A percentile compares a stretch with the other conserved stretches of the same genome.
These are phyloP conservation scores for Hyposoter dolosus DNA, from an alignment of 2,888 invertebrate genomes.

Conservation along the genomic window DNA sequence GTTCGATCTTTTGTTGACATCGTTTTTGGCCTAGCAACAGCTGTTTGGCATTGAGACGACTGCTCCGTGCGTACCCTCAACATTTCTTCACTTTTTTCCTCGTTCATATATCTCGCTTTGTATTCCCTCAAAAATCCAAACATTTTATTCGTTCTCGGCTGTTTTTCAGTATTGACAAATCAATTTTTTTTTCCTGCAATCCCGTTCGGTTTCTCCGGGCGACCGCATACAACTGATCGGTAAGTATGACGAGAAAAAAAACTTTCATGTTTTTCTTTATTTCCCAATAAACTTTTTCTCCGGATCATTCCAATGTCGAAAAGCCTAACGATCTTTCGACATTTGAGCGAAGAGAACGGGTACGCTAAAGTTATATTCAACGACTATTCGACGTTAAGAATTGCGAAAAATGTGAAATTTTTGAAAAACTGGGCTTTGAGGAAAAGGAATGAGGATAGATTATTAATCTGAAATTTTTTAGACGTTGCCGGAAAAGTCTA, in stretches of 20 bases:
- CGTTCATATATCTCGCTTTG: neutral
- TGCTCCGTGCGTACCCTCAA: constrained; percentile 19
- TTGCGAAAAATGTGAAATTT: no score
- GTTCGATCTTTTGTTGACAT: constrained; percentile 73
- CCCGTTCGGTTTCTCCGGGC: neutral
- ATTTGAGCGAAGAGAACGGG: neutral
- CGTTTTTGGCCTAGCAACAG: constrained; percentile 81
- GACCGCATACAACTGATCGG: neutral
- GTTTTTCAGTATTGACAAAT: neutral
- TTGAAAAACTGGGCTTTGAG: neutral
- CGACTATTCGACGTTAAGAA: neutral
- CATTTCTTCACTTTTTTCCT: constrained; percentile 12
- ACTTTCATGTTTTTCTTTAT: neutral
- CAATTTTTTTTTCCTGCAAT: neutral
- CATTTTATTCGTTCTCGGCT: neutral
- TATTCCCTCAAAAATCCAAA: neutral
- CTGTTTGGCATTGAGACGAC: constrained; percentile 77
- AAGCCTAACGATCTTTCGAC: neutral
- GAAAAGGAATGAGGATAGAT: neutral
- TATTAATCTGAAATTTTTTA: neutral
- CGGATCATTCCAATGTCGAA: neutral
- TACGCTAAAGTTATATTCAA: neutral
- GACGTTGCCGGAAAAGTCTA: neutral
- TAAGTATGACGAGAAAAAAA: neutral
- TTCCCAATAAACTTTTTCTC: neutral